These are phyloP conservation scores for Anadara kagoshimensis DNA, from an alignment of 1,140 invertebrate species.

Conservation along the genomic window DNA sequence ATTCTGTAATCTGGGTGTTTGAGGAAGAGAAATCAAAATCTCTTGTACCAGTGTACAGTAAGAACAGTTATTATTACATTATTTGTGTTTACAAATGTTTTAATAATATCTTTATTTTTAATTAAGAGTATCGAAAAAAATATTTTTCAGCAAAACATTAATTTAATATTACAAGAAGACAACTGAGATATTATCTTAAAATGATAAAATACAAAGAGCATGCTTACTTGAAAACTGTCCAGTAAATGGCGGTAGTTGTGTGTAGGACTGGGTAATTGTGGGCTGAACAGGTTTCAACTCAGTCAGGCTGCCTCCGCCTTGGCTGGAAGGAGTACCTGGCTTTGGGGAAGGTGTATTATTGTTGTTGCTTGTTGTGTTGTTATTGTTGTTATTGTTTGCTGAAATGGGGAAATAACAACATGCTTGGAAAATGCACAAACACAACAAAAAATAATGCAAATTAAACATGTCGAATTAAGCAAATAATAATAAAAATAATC, in stretches of 20 bases:
- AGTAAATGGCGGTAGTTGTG: constrained; percentile 39
- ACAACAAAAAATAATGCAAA: constrained; percentile 31
- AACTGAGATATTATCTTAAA: background rate
- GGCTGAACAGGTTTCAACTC: constrained; percentile 48
- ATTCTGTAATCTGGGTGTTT: too few relatives aligned
- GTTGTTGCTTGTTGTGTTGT: constrained; percentile 37
- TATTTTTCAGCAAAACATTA: too few relatives aligned
- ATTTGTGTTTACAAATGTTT: too few relatives aligned
- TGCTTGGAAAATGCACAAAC: constrained; percentile 36
- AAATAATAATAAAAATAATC: too few relatives aligned
- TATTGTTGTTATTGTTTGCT: constrained; percentile 42
- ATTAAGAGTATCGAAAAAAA: too few relatives aligned
- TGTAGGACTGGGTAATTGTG: constrained; percentile 41
- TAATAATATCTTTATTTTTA: too few relatives aligned
- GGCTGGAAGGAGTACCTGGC: constrained; percentile 34
- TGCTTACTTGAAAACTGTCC: constrained; percentile 50
- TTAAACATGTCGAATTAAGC: constrained; percentile 7
- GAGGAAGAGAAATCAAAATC: too few relatives aligned
- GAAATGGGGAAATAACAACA: constrained; percentile 47
- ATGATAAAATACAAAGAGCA: constrained; percentile 17
- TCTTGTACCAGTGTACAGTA: too few relatives aligned
- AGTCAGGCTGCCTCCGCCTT: constrained; percentile 42
- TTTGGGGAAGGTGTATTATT: constrained; percentile 40
- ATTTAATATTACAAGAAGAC: background rate
- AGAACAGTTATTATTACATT: too few relatives aligned